Base-by-base conservation (phyloP, 2,797 vertebrate species). In the Psittacula derbiana region DNA sequence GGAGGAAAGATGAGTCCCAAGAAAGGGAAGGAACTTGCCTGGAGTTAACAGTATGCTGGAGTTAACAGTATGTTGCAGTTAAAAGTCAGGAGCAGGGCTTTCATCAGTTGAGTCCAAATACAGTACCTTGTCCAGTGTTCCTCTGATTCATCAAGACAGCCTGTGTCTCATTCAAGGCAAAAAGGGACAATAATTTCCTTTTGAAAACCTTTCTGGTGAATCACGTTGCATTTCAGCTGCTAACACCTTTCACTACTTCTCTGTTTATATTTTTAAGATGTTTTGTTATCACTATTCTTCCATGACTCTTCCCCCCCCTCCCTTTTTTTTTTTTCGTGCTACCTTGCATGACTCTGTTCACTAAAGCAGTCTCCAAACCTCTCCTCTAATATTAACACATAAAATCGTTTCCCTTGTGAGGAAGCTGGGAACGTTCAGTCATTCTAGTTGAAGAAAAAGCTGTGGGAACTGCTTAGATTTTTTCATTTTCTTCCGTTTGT, bases 401-500 rank as follows among this genome's bases (percentile, higher is more conserved):
- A 88, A 88, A 92, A 82, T 70, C 1, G 38, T 93, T 91, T 94
- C 70, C 74, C 67, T 67, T 73, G 30, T 91, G 80, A 91, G 57
- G 88, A 86, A 94, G 27, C 15, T 76, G 79, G 78, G 80, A 82
- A 96, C 5, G 17, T 91, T 88, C 64, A 62, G 50, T 72, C 58
- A 70, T 52, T 84, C 72, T 79, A 46, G n/a, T 18, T 69, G 11
- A 65, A 58, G 31, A 87, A 90, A 69, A 80, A 57, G 20, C 49
- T 93, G 21, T 65, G 52, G 10, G 14, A 85, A 80, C 10, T 17
- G 38, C 4, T 3, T 23, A 38, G 7, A 41, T 41, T 67, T 93
- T 86, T 66, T 33, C 12, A 80, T 46, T 69, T 86, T 64, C 28
- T 71, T 83, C 28, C 12, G 78, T 94, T 78, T 93, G 38, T 58